Percentiles rank a stretch among this genome's conserved stretches.
These are phyloP conservation scores for Rafetus swinhoei DNA, from an alignment of 2,113 vertebrate species.

Conservation along the genomic window DNA sequence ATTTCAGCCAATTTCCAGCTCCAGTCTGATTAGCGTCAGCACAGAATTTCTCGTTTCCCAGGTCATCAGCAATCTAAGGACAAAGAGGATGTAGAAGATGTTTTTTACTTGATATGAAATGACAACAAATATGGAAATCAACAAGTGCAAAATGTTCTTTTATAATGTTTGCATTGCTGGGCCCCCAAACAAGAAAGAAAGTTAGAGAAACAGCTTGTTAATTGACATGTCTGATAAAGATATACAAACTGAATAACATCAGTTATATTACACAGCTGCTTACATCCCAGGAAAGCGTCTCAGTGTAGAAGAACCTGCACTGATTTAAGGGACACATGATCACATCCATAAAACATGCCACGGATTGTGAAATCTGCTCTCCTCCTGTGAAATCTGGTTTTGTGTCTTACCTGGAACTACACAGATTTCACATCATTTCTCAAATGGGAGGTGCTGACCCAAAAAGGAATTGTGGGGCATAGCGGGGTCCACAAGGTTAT, in stretches of 20 bases:
- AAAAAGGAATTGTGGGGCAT: no score
- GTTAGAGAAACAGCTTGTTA: not conserved
- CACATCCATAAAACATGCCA: no score
- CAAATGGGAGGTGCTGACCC: no score
- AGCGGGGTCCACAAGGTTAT: no score
- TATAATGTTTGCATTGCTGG: not conserved
- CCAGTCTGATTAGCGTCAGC: conserved; percentile 79
- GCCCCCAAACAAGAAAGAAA: fast-evolving
- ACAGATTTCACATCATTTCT: no score
- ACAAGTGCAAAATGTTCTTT: not conserved
- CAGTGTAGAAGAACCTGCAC: not conserved
- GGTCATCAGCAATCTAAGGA: conserved; percentile 89
- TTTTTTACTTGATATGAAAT: fast-evolving
- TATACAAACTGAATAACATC: fast-evolving
- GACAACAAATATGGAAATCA: fast-evolving
- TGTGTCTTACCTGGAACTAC: no score
- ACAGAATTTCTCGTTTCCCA: conserved; percentile 89
- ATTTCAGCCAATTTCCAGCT: conserved; percentile 93
- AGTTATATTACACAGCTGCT: not conserved
- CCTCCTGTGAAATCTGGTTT: no score
- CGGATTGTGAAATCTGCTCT: no score
- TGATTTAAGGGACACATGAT: not conserved
- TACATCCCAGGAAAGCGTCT: fast-evolving
- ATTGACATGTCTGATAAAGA: fast-evolving
- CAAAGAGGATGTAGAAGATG: not conserved